Conservation (phyloP, 2,113 vertebrate species). For the Ahaetulla prasina region DNA sequence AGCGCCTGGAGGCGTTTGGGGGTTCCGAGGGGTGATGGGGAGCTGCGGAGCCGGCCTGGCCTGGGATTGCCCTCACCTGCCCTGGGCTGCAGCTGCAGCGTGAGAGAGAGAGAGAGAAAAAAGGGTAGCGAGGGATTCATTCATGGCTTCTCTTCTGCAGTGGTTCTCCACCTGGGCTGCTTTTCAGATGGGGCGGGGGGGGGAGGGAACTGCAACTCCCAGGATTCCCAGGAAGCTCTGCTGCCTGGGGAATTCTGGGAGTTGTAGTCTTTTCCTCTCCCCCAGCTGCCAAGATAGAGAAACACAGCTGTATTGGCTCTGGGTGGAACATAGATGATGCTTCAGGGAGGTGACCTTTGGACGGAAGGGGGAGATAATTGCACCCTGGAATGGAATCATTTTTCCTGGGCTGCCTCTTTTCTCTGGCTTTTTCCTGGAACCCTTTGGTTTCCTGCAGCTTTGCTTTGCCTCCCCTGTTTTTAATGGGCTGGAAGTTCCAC, state of each 20-base stretch:
- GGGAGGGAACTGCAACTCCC: not conserved
- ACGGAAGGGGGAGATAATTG: not conserved
- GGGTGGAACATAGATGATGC: not conserved
- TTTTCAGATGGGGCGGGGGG: not conserved
- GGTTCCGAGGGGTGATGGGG: not conserved
- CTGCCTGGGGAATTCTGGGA: not conserved
- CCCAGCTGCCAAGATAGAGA: not conserved
- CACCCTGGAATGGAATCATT: not conserved
- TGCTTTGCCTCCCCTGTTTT: not conserved
- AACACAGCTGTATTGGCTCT: not conserved
- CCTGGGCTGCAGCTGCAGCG: not conserved
- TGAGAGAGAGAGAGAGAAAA: too few species aligned
- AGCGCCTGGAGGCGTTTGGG: not conserved
- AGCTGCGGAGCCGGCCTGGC: not conserved
- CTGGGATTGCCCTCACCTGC: not conserved
- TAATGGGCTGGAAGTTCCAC: not conserved
- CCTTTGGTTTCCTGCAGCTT: not conserved
- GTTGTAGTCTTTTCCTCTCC: not conserved
- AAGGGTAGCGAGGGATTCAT: not conserved
- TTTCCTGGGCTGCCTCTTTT: not conserved
- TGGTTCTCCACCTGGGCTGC: not conserved
- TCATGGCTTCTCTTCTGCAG: not conserved
- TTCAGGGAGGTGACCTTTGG: not conserved
- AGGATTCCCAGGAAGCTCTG: not conserved
- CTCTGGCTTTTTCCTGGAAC: not conserved